phyloP scores from a whole-genome alignment of 2,113 vertebrate species.

The Sylvia atricapilla region DNA sequence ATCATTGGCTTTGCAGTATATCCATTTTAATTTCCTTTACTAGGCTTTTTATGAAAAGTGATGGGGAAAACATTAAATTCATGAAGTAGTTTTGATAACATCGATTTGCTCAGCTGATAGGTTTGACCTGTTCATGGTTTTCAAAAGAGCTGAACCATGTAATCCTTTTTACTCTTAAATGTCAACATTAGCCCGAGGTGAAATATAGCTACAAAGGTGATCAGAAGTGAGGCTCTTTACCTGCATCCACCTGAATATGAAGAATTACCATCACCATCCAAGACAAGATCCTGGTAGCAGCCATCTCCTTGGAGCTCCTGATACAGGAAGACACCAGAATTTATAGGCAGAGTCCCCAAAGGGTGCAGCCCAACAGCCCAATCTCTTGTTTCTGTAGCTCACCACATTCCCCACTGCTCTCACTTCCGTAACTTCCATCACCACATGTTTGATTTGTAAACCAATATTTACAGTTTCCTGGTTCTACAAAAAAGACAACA shows the following conservation, averaged over 20 bases:
- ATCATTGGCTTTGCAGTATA: not conserved
- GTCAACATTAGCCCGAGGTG: not conserved
- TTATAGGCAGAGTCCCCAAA: not conserved
- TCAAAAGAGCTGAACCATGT: not conserved
- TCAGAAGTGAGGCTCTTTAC: not conserved
- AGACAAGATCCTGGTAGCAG: not conserved
- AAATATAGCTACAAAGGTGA: not conserved
- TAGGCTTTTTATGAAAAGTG: not conserved
- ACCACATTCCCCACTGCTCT: not conserved
- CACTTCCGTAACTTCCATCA: not conserved
- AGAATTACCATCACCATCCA: conserved; percentile 13
- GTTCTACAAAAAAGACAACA: not conserved
- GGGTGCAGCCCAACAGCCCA: not conserved
- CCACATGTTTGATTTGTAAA: not conserved
- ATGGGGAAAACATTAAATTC: not conserved
- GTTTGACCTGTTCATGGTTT: not conserved
- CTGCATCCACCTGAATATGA: not conserved
- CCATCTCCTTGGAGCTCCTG: not conserved
- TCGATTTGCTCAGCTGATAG: not conserved
- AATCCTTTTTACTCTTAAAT: not conserved
- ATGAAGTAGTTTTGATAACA: not conserved
- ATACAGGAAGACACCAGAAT: not conserved
- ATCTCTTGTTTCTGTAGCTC: not conserved
- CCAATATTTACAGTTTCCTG: not conserved
- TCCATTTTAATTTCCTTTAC: not conserved